Evolutionary conservation across 2,113 vertebrate species (phyloP).

Genomic region (Nesogale talazaci): DNA sequence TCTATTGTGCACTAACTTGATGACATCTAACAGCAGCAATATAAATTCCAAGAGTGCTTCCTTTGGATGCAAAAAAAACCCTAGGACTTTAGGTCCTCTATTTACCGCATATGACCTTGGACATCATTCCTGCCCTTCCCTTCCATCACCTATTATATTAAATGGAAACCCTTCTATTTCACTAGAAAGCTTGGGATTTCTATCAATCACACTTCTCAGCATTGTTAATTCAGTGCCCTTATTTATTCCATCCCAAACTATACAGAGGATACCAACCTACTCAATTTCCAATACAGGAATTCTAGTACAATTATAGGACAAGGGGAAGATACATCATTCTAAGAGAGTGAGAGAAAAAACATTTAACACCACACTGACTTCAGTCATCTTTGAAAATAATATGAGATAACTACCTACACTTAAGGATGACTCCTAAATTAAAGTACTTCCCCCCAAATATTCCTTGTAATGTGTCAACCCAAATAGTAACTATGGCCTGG

Average conservation of each 20-base stretch:
- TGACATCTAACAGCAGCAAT: neutral
- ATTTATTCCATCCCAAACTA: neutral
- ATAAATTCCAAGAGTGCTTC: neutral
- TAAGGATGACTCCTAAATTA: neutral
- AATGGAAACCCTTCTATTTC: neutral
- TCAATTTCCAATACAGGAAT: neutral
- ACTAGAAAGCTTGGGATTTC: neutral
- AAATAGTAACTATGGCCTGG: neutral
- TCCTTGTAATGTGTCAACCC: neutral
- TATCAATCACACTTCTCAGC: neutral
- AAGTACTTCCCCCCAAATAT: neutral
- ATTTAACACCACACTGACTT: neutral
- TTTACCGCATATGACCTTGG: neutral
- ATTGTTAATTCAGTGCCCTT: neutral
- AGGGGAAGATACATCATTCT: neutral
- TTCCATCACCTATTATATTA: neutral
- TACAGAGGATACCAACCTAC: neutral
- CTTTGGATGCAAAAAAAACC: neutral
- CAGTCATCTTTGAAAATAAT: neutral
- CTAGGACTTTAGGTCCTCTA: neutral
- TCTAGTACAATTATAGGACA: neutral
- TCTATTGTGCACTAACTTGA: too few species aligned
- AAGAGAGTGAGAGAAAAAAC: conserved; percentile 16
- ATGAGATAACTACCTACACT: neutral
- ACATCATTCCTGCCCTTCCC: neutral